Percentiles rank a stretch among this genome's conserved stretches.
Evolutionary conservation across 2,888 invertebrate genomes (phyloP).

Genomic region (Deilephila elpenor): DNA sequence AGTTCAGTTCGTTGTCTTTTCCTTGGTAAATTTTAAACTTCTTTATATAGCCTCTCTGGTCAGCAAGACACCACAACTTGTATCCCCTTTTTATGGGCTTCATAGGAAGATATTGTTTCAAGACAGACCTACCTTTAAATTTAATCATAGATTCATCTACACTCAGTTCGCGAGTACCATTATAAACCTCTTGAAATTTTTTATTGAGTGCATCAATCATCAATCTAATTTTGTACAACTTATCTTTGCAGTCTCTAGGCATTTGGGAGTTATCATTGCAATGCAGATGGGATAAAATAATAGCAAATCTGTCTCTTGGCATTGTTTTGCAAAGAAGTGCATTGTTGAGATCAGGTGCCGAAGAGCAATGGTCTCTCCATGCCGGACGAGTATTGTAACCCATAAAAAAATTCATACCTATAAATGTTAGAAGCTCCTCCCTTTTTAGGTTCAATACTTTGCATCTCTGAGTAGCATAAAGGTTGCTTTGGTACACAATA

Average conservation of each 20-base stretch:
- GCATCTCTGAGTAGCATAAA: constrained; percentile 42
- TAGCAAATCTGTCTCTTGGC: constrained; percentile 43
- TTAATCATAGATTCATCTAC: constrained; percentile 45
- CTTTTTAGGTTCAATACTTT: constrained; percentile 44
- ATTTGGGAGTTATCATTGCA: constrained; percentile 40
- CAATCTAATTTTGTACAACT: constrained; percentile 40
- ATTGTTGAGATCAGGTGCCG: constrained; percentile 37
- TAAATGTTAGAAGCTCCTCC: constrained; percentile 44
- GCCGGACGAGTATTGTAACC: constrained; percentile 37
- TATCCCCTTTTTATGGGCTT: constrained; percentile 54
- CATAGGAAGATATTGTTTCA: constrained; percentile 52
- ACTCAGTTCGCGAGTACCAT: constrained; percentile 43
- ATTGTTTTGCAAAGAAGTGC: constrained; percentile 38
- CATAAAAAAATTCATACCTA: constrained; percentile 40
- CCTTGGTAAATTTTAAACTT: constrained; percentile 41
- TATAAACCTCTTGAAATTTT: constrained; percentile 39
- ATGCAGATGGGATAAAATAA: constrained; percentile 41
- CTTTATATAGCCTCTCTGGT: constrained; percentile 38
- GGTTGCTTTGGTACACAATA: constrained; percentile 44
- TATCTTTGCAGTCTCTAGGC: constrained; percentile 40
- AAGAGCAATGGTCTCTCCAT: constrained; percentile 39
- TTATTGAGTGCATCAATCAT: constrained; percentile 38
- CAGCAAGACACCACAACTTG: constrained; percentile 38
- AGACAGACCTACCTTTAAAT: constrained; percentile 41
- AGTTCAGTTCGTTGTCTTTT: constrained; percentile 40